Percentiles rank a stretch among this genome's conserved stretches.
Conservation (phyloP, 2,888 invertebrate species). For the Dryocosmus kuriphilus region DNA sequence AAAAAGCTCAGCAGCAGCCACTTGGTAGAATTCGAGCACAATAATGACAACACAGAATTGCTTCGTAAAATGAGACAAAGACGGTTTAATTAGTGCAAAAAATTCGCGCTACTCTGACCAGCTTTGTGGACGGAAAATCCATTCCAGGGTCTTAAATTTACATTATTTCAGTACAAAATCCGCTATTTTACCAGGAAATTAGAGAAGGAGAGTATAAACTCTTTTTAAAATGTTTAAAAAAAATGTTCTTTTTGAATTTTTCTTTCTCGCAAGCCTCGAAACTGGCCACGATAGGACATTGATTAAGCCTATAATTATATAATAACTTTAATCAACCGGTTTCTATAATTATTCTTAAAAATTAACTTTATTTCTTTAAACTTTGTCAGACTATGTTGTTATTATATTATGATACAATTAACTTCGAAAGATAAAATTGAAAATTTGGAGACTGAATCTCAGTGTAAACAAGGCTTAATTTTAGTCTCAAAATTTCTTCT, state of each 20-base stretch:
- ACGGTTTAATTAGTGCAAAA: conserved; percentile 65
- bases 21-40: conserved; percentile 70
- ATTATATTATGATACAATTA: too few species aligned
- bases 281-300: too few species aligned
- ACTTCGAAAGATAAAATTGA: too few species aligned
- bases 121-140: not conserved
- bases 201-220: not conserved
- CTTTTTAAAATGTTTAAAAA: not conserved
- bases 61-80: conserved; percentile 64
- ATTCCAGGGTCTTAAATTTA: not conserved
- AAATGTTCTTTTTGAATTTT: not conserved
- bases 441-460: too few species aligned
- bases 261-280: not conserved
- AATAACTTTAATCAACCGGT: too few species aligned
- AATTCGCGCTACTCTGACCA: not conserved
- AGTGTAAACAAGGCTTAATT: too few species aligned
- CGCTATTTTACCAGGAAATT: not conserved
- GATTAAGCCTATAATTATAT: too few species aligned
- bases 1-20: conserved; percentile 70
- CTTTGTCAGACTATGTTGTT: too few species aligned
- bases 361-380: too few species aligned
- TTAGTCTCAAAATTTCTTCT: too few species aligned
- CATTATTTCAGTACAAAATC: not conserved
- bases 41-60: conserved; percentile 69
- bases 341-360: too few species aligned